Evolutionary conservation across 92 coral and sea anemone species (phyloP).

Genomic region (Heliopora coerulea): DNA sequence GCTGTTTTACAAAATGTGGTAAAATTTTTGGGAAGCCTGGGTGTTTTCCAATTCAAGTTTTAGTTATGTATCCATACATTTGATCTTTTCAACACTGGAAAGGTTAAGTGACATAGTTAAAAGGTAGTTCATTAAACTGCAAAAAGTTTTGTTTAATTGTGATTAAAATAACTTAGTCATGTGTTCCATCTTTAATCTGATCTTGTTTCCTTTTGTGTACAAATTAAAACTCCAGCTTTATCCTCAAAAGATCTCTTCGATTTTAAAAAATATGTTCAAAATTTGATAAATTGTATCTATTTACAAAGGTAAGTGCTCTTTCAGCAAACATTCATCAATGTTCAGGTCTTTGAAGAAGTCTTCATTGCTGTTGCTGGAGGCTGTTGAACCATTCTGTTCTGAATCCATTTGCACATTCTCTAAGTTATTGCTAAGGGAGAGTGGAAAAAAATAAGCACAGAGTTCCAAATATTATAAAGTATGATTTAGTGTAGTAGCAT

Average conservation of each 20-base stretch:
- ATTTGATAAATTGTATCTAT: not conserved
- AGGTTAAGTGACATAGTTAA: too few species aligned
- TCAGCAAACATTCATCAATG: conserved; percentile 69
- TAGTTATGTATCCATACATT: too few species aligned
- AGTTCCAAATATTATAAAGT: too few species aligned
- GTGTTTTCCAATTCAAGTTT: too few species aligned
- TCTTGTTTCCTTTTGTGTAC: not conserved
- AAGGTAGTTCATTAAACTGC: too few species aligned
- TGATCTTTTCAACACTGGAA: too few species aligned
- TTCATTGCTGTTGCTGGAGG: conserved; percentile 61
- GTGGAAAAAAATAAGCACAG: not conserved
- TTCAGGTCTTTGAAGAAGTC: conserved; percentile 76
- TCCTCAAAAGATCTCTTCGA: not conserved
- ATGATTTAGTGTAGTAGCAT: too few species aligned
- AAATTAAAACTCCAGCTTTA: not conserved
- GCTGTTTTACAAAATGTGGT: too few species aligned
- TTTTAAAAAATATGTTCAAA: not conserved
- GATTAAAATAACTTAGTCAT: not conserved
- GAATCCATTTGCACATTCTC: conserved; percentile 29
- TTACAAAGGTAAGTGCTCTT: conserved; percentile 77
- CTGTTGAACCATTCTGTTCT: conserved; percentile 46
- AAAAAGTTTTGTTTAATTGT: not conserved
- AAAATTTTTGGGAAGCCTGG: too few species aligned
- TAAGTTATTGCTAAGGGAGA: conserved; percentile 1
- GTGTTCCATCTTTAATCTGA: too few species aligned